These are phyloP conservation scores for Drosophila helvetica DNA, from an alignment of 2,888 invertebrate genomes.

Conservation along the genomic window DNA sequence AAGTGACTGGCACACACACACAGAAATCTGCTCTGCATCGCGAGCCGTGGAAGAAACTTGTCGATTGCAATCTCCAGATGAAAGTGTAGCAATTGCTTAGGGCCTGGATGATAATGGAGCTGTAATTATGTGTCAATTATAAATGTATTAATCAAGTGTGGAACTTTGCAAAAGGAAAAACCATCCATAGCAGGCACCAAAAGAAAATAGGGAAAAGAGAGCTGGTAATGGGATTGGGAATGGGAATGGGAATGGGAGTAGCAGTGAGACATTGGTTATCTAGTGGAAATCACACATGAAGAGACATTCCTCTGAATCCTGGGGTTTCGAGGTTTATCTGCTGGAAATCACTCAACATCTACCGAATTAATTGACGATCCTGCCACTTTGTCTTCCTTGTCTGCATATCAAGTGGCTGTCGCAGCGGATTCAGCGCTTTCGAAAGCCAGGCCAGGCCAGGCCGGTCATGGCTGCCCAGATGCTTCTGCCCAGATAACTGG, in stretches of 20 bases:
- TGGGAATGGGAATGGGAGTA: too few relatives aligned
- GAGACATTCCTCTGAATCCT: constrained; percentile 1
- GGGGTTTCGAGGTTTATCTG: constrained; percentile 25
- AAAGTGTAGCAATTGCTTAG: constrained; percentile 64
- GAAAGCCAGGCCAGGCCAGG: constrained; percentile 43
- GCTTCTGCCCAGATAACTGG: constrained; percentile 34
- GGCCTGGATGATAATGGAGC: constrained; percentile 58
- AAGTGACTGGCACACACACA: too few relatives aligned
- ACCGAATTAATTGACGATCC: constrained; percentile 49
- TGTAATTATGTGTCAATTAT: constrained; percentile 66
- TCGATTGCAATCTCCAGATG: constrained; percentile 36
- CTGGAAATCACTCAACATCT: constrained; percentile 40
- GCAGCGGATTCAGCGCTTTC: constrained; percentile 24
- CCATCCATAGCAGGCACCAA: neutral
- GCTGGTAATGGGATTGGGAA: neutral
- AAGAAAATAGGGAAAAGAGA: too few relatives aligned
- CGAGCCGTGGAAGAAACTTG: constrained; percentile 26
- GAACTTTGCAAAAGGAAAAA: neutral
- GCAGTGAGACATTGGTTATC: neutral
- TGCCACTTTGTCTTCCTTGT: constrained; percentile 48
- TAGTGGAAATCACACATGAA: neutral
- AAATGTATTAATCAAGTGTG: constrained; percentile 64
- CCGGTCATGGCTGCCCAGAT: constrained; percentile 46
- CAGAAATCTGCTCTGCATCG: too few relatives aligned
- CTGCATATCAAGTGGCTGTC: constrained; percentile 54